phyloP scores from a whole-genome alignment of 2,888 invertebrate species.

The Ferdinandea cuprea region DNA sequence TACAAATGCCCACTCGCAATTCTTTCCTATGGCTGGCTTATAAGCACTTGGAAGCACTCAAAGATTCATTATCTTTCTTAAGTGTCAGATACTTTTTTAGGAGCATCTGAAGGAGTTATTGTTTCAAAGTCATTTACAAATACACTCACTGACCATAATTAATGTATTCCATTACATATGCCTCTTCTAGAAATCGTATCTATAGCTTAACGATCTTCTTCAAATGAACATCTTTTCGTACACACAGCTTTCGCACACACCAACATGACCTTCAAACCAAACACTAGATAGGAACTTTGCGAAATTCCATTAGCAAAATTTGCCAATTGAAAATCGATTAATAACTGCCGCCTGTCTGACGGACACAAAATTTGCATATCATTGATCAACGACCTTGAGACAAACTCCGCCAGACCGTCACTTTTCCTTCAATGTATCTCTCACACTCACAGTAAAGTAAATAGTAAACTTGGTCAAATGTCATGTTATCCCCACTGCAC shows the following conservation, averaged over 20 bases:
- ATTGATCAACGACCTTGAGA: slow-evolving; percentile 39
- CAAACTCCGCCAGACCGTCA: slow-evolving; percentile 15
- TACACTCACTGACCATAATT: too few relatives aligned
- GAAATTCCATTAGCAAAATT: slow-evolving; percentile 4
- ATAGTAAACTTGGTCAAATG: slow-evolving; percentile 56
- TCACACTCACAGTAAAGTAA: slow-evolving; percentile 9
- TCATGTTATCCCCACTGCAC: slow-evolving; percentile 35
- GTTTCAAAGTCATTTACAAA: too few relatives aligned
- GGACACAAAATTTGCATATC: slow-evolving; percentile 16
- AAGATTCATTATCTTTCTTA: too few relatives aligned
- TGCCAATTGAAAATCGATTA: slow-evolving; percentile 7
- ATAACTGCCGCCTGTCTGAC: slow-evolving; percentile 16
- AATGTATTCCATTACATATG: too few relatives aligned
- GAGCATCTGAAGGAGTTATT: too few relatives aligned
- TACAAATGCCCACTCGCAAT: too few relatives aligned
- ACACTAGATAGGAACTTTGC: slow-evolving; percentile 20
- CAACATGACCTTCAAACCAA: not conserved
- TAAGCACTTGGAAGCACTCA: too few relatives aligned
- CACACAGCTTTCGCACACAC: not conserved
- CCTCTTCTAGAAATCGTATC: too few relatives aligned
- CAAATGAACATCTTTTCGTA: not conserved
- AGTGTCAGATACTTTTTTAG: too few relatives aligned
- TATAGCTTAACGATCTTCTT: too few relatives aligned
- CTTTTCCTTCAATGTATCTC: slow-evolving; percentile 17
- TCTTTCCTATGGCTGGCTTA: too few relatives aligned